Conservation (phyloP, 2,797 vertebrate species). For the Petrocephalus schoutedeni region DNA sequence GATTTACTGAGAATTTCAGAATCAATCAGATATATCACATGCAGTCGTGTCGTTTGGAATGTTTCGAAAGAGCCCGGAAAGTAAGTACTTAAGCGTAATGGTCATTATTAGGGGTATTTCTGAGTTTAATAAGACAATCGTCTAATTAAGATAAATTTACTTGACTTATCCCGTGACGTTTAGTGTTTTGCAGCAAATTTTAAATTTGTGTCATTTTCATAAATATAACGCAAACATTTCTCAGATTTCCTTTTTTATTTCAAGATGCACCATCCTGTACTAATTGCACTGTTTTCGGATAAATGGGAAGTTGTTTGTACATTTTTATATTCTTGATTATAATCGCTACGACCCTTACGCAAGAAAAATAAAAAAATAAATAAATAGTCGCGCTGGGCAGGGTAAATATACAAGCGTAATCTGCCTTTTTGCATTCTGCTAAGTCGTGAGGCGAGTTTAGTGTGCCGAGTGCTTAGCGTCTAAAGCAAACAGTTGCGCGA, state of each 20-base stretch:
- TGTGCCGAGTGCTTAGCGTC: constrained; percentile 60
- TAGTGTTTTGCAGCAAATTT: not conserved
- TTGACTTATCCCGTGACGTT: not conserved
- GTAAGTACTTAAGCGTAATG: constrained; percentile 30
- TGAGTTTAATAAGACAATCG: not conserved
- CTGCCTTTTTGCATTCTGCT: constrained; percentile 49
- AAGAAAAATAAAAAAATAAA: not conserved
- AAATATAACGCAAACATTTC: not conserved
- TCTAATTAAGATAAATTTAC: not conserved
- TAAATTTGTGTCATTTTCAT: not conserved
- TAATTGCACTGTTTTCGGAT: not conserved
- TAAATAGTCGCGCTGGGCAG: not conserved
- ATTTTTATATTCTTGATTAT: constrained; percentile 9
- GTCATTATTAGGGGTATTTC: not conserved
- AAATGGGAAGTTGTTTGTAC: constrained; percentile 3
- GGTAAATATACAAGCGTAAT: constrained; percentile 32
- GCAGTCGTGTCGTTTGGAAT: constrained; percentile 23
- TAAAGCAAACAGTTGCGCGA: constrained; percentile 79
- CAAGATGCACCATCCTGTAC: not conserved
- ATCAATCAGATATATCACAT: not conserved
- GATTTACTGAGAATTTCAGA: not conserved
- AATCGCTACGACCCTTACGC: not conserved
- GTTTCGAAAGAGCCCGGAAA: constrained; percentile 16
- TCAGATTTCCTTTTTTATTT: not conserved
- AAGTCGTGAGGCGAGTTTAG: constrained; percentile 58